Evolutionary conservation across 2,113 vertebrate genomes (phyloP).

Genomic region (Tinamus guttatus): DNA sequence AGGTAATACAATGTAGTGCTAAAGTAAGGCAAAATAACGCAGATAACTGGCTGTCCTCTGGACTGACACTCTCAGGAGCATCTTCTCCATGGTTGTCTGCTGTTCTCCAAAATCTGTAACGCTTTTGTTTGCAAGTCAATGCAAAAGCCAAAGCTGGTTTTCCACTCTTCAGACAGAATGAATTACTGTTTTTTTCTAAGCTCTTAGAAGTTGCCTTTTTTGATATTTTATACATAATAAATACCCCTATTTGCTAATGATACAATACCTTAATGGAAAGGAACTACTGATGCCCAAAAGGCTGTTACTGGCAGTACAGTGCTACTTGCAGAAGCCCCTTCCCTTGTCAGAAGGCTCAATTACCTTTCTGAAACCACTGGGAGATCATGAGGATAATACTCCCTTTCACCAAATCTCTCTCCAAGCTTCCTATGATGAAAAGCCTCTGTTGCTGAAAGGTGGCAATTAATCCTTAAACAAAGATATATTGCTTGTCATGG

Average conservation of each 20-base stretch:
- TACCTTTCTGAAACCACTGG: background rate
- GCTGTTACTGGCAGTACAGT: background rate
- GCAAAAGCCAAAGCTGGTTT: background rate
- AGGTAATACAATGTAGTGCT: background rate
- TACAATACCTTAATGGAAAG: background rate
- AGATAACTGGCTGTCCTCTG: background rate
- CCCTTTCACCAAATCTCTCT: background rate
- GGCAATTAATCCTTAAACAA: constrained; percentile 27
- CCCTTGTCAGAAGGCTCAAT: background rate
- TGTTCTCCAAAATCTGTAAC: background rate
- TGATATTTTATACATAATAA: background rate
- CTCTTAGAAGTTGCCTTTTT: background rate
- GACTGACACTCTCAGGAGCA: background rate
- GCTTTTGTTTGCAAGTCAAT: background rate
- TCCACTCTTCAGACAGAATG: background rate
- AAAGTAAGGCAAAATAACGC: background rate
- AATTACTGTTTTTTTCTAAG: background rate
- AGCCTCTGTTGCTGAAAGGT: background rate
- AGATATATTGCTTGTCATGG: background rate
- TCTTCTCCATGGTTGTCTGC: background rate
- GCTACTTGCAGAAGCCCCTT: background rate
- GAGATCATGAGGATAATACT: background rate
- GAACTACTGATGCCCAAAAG: background rate
- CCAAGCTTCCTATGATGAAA: background rate
- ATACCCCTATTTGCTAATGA: background rate